Percentiles rank a stretch among this genome's conserved stretches.
Conservation (phyloP, 2,888 invertebrate genomes). For the Cheilosia variabilis region DNA sequence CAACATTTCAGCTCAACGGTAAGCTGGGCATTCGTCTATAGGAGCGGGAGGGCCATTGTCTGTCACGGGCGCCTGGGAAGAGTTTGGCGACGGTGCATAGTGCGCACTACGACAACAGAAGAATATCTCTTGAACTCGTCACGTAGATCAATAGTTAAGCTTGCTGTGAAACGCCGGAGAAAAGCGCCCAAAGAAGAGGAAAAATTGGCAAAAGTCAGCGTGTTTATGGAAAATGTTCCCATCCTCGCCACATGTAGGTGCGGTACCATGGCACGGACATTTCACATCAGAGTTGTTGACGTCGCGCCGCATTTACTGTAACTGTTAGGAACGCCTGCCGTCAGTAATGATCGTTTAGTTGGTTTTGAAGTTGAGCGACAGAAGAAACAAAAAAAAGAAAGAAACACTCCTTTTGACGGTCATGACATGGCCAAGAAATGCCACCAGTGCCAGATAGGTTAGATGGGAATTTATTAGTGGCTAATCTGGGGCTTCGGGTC, state of each 20-base stretch:
- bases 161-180: background rate
- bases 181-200: slow-evolving; percentile 14
- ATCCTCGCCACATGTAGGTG: slow-evolving; percentile 37
- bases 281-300: slow-evolving; percentile 1
- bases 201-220: slow-evolving; percentile 40
- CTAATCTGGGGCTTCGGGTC: slow-evolving; percentile 65
- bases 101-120: slow-evolving; percentile 30
- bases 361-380: slow-evolving; percentile 8
- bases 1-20: slow-evolving; percentile 42
- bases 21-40: slow-evolving; percentile 21
- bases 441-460: slow-evolving; percentile 17
- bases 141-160: slow-evolving; percentile 52
- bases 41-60: slow-evolving; percentile 36
- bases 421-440: slow-evolving; percentile 63
- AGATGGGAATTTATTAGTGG: slow-evolving; percentile 62
- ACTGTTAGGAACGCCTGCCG: slow-evolving; percentile 50
- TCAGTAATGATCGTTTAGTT: slow-evolving; percentile 52
- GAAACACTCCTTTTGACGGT: slow-evolving; percentile 55
- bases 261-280: slow-evolving; percentile 28
- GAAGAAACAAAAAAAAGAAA: slow-evolving; percentile 9
- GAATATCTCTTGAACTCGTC: slow-evolving; percentile 59
- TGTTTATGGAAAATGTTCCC: slow-evolving; percentile 45
- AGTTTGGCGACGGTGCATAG: background rate
- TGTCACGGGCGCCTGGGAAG: slow-evolving; percentile 35
- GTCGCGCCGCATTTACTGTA: slow-evolving; percentile 33